phyloP scores from a whole-genome alignment of 2,888 invertebrate species.

The Brachycybe producta region DNA sequence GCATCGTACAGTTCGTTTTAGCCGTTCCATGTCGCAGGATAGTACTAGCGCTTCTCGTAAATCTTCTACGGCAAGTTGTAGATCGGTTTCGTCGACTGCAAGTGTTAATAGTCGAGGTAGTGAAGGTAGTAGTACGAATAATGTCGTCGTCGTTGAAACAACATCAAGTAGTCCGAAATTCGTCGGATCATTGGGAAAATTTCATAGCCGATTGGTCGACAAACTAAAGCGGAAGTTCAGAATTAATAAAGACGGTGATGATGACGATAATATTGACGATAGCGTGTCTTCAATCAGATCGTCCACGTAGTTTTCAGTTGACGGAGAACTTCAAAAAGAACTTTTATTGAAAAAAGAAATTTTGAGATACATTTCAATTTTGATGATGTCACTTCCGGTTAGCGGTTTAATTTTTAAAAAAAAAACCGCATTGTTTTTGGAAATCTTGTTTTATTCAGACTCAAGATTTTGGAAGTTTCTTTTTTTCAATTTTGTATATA shows the following conservation, averaged over 20 bases:
- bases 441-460: no score
- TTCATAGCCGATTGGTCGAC: constrained; percentile 65
- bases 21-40: constrained; percentile 41
- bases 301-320: constrained; percentile 31
- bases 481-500: no score
- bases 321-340: no score
- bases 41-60: constrained; percentile 36
- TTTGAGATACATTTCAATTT: no score
- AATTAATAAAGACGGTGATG: constrained; percentile 39
- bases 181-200: constrained; percentile 51
- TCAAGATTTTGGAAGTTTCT: no score
- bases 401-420: no score
- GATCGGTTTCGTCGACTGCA: constrained; percentile 30
- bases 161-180: constrained; percentile 36
- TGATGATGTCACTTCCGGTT: no score
- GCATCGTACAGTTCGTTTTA: constrained; percentile 17
- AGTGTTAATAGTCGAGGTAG: constrained; percentile 10
- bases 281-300: constrained; percentile 36
- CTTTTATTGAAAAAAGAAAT: no score
- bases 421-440: no score
- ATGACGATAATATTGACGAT: constrained; percentile 33
- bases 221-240: constrained; percentile 59
- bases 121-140: constrained; percentile 1
- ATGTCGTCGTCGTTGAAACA: constrained; percentile 21
- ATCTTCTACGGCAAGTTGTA: constrained; percentile 52